A percentile compares a stretch with the other conserved stretches of the same genome.
Evolutionary conservation across 2,888 invertebrate species (phyloP).

Genomic region (Julus scandinavius): DNA sequence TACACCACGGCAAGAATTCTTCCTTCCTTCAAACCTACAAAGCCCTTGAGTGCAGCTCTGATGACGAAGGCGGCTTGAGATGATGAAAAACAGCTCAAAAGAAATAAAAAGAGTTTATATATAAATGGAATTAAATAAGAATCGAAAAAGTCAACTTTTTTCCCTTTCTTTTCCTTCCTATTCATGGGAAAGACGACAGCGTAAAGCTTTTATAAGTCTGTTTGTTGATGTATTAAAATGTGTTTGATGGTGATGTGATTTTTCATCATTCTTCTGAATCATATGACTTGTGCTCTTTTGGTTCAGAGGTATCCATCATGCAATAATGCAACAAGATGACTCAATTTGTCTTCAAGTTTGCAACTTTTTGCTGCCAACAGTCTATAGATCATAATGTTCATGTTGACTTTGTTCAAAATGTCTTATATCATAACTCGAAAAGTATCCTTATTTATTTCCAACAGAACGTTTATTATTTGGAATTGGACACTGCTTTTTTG

Average conservation of each 20-base stretch:
- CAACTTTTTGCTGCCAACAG: not conserved
- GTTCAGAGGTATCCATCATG: not conserved
- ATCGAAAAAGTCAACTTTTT: slow-evolving; percentile 23
- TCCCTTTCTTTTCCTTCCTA: not conserved
- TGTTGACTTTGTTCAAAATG: no score
- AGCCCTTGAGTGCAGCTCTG: slow-evolving; percentile 12
- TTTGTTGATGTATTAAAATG: not conserved
- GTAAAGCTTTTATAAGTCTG: not conserved
- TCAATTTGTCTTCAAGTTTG: not conserved
- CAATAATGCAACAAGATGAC: not conserved
- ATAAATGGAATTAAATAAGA: slow-evolving; percentile 36
- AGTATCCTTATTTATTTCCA: no score
- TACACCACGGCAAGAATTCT: not conserved
- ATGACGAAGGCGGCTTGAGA: slow-evolving; percentile 25
- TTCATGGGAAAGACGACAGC: not conserved
- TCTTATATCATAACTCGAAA: no score
- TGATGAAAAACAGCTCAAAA: slow-evolving; percentile 25
- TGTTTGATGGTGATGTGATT: not conserved
- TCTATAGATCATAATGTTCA: no score
- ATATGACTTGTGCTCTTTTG: not conserved
- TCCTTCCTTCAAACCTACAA: not conserved
- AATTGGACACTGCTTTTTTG: no score
- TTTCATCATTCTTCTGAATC: not conserved
- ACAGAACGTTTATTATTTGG: no score
- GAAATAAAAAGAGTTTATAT: slow-evolving; percentile 33